Base-by-base conservation (phyloP, 2,113 vertebrate species). In the Hippocampus zosterae region DNA sequence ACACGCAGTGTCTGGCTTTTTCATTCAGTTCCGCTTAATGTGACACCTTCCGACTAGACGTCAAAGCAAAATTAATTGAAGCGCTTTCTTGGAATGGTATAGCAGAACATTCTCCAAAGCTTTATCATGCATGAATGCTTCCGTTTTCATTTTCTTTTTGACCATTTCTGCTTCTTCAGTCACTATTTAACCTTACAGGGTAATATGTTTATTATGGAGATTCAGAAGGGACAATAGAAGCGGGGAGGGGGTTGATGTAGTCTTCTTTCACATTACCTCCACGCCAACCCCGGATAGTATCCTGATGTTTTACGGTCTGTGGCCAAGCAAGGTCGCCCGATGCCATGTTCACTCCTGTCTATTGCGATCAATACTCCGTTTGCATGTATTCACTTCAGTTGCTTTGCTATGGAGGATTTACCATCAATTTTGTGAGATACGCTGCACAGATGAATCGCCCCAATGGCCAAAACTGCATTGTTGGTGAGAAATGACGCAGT, bases 1-100 rank as follows among this genome's bases (percentile, higher is more conserved):
- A 33, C 57, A 87, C 84, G 78, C 74, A 78, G 78, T 78, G 68
- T 85, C 81, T 75, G 81, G 70, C 70, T 87, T 86, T 88, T 89
- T 81, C 76, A 86, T 88, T 84, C 86, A 81, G 86, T 85, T 80
- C 80, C 74, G 59, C 83, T 78, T 88, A 83, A 90, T 86, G 74
- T 69, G 72, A 76, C 66, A 75, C 85, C 83, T 55, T 55, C 21
- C 78, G 83, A 67, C 84, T 76, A 74, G 78, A 73, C 76, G 69
- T 74, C 82, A 74, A 74, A 64, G 68, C 83, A 75, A 79, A 90
- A 90, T 90, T 80, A 86, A 90, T 84, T 75, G 69, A 85, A 88
- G 66, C 46, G 81, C 76, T 70, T 29, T 55, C 9, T 9, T 55
- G 52, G 52, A n/a, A 55, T 55, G 27, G 9, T 18, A 33, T 19